phyloP scores from a whole-genome alignment of 2,113 vertebrate species.

The Taurulus bubalis region DNA sequence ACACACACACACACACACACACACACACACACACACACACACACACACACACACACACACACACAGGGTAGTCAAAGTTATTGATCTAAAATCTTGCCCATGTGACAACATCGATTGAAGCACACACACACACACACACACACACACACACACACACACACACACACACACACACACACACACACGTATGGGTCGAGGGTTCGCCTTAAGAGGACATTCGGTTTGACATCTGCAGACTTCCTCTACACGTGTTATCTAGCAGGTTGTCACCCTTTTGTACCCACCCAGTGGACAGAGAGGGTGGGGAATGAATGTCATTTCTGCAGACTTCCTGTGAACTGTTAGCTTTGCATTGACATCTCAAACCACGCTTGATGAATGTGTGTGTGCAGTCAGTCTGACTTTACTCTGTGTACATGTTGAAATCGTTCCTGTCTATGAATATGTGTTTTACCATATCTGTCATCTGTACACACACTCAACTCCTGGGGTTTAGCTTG shows the following conservation, averaged over 20 bases:
- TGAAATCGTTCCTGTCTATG: slow-evolving; percentile 2
- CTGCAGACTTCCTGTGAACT: slow-evolving; percentile 61
- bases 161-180: slow-evolving; percentile 23
- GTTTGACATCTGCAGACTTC: slow-evolving; percentile 42
- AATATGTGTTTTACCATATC: slow-evolving; percentile 9
- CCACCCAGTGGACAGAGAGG: slow-evolving; percentile 75
- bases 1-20: slow-evolving; percentile 46
- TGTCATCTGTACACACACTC: neutral
- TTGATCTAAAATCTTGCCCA: slow-evolving; percentile 69
- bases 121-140: slow-evolving; percentile 23
- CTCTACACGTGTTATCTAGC: slow-evolving; percentile 64
- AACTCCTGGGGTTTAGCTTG: neutral
- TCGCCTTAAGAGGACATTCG: slow-evolving; percentile 1
- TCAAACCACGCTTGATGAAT: slow-evolving; percentile 64
- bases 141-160: slow-evolving; percentile 24
- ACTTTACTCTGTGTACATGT: slow-evolving; percentile 19
- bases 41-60: slow-evolving; percentile 38
- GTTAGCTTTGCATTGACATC: slow-evolving; percentile 73
- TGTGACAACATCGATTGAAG: slow-evolving; percentile 65
- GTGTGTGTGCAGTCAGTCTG: slow-evolving; percentile 24
- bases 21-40: slow-evolving; percentile 44
- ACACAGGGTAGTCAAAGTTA: slow-evolving; percentile 59
- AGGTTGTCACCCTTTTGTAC: slow-evolving; percentile 58
- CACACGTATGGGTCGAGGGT: slow-evolving; percentile 1
- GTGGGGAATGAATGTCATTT: slow-evolving; percentile 64